These are phyloP conservation scores for Pristis pectinata DNA, from an alignment of 2,797 vertebrate species.

Conservation along the genomic window DNA sequence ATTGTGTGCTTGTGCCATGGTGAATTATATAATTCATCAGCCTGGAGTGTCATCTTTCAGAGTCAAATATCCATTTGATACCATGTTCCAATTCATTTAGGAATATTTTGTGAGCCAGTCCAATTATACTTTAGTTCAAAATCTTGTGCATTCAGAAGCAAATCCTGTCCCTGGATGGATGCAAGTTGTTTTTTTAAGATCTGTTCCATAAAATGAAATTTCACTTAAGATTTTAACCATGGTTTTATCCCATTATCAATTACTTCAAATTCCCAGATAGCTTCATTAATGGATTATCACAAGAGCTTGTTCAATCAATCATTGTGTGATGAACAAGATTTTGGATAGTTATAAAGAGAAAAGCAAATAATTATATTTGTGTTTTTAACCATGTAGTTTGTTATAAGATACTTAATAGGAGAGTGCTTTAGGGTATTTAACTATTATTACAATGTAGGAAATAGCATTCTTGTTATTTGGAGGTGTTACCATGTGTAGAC, in stretches of 20 bases:
- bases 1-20: not conserved
- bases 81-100: not conserved
- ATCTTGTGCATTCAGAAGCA: not conserved
- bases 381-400: not conserved
- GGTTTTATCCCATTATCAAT: constrained; percentile 4
- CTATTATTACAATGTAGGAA: not conserved
- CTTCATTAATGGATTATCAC: not conserved
- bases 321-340: not conserved
- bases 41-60: not conserved
- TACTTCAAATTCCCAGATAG: not conserved
- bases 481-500: not conserved
- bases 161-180: not conserved
- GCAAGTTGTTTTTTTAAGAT: not conserved
- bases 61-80: constrained; percentile 14
- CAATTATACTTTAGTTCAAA: not conserved
- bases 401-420: not conserved
- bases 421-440: not conserved
- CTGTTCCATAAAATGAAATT: not conserved
- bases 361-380: not conserved
- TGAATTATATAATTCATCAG: constrained; percentile 1
- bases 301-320: not conserved
- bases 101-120: not conserved
- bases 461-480: not conserved
- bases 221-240: not conserved
- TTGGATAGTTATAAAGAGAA: not conserved